These are phyloP conservation scores for Carettochelys insculpta DNA, from an alignment of 2,113 vertebrate genomes.

Conservation along the genomic window DNA sequence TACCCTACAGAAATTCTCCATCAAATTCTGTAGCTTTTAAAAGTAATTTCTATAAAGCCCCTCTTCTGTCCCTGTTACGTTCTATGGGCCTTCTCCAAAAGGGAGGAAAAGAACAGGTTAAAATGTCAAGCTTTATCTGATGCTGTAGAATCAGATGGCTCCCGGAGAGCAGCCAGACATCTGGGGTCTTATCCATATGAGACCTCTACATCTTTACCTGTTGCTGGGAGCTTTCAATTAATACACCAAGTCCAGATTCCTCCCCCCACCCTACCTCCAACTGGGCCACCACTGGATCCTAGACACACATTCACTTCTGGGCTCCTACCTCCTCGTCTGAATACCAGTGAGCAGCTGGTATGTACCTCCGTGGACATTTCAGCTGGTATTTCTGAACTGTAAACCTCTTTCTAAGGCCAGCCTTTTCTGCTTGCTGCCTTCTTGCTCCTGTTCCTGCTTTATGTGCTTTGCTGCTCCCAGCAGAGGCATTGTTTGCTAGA, in stretches of 20 bases:
- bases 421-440: background rate
- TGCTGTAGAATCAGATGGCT: background rate
- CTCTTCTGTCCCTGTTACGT: background rate
- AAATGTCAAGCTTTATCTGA: background rate
- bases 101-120: background rate
- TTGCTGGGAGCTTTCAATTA: background rate
- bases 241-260: background rate
- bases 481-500: background rate
- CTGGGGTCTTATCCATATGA: background rate
- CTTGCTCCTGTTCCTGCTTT: background rate
- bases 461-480: background rate
- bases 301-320: background rate
- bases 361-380: accelerated
- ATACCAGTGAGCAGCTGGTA: background rate
- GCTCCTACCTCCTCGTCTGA: background rate
- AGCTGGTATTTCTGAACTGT: background rate
- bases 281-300: background rate
- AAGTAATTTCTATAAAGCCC: background rate
- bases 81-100: background rate
- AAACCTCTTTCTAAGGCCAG: background rate
- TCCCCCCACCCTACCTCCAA: no score
- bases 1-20: background rate
- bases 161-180: background rate
- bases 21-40: background rate
- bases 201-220: background rate